Evolutionary conservation across 2,888 invertebrate species (phyloP), one percentile per base, ranked within the genome.

Genomic region (Cheilosia soror): DNA sequence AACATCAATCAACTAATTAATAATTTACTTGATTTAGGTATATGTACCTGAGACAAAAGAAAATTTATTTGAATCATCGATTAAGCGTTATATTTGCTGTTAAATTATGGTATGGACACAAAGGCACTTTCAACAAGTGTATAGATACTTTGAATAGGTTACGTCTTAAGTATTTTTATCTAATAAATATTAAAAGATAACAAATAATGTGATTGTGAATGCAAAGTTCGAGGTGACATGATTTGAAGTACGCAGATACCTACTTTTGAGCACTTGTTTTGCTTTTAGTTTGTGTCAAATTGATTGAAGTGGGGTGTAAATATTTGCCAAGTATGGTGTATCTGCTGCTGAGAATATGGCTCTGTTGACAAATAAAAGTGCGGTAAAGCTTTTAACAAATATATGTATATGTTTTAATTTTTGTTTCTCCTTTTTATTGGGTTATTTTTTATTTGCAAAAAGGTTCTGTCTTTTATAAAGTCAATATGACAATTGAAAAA

Each of bases 191-290:
- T 6, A 25, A 37, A 9, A 31, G 49, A 49, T 65, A 49, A n/a
- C 40, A 62, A 63, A 33, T 33, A 5, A 33, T 33, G 0, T 25
- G 40, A 31, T 44, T 77, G 57, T 7, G 37, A 57, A 51, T 62
- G 31, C 62, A 75, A 81, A 75, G 68, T 76, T 76, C 65, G 76
- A 55, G 44, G 69, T n/a, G 33, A 69, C 40, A 37, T 71, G 55
- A 69, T 40, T 11, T 58, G 49, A 40, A 11, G 15, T n/a, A 49
- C 20, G 37, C 1, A 68, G 42, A 55, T 60, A 62, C 51, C 27
- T n/a, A 62, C 20, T 20, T 20, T 20, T 20, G 20, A 20, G 20
- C 20, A 20, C 20, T 20, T 20, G 13, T 1, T 15, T 33, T 49
- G 5, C 33, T 63, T 25, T 25, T 60, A 37, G 13, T 58, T 58